These are phyloP conservation scores for Sepioteuthis lessoniana DNA, from an alignment of 2,888 invertebrate species.

Conservation along the genomic window DNA sequence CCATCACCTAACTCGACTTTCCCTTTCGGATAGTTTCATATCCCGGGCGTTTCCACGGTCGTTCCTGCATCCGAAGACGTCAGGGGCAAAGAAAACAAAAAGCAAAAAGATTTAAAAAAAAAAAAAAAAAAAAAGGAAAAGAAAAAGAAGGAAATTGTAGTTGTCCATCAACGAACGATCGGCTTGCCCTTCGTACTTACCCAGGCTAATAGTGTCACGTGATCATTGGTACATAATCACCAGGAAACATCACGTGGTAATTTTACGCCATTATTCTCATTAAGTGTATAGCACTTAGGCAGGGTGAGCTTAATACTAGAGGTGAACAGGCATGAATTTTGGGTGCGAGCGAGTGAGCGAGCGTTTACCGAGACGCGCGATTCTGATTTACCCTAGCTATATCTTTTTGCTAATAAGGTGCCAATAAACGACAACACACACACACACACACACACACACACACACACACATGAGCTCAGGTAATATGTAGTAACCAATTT, in stretches of 20 bases:
- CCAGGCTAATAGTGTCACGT: slow-evolving; percentile 13
- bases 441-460: too few species aligned
- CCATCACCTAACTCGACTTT: too few species aligned
- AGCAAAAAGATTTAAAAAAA: not conserved
- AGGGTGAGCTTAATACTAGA: not conserved
- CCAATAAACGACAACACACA: not conserved
- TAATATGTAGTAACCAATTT: too few species aligned
- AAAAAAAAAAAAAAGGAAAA: not conserved
- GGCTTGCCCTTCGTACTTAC: slow-evolving; percentile 10
- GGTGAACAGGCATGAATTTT: not conserved
- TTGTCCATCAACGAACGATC: slow-evolving; percentile 2
- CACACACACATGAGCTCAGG: too few species aligned
- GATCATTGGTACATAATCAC: slow-evolving; percentile 21
- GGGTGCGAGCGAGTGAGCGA: not conserved
- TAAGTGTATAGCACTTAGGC: not conserved
- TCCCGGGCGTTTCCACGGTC: too few species aligned
- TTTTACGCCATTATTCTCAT: not conserved
- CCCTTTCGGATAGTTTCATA: too few species aligned
- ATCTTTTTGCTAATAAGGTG: slow-evolving; percentile 1
- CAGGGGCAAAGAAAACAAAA: not conserved
- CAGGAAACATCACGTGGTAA: slow-evolving; percentile 10
- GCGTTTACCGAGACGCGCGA: not conserved
- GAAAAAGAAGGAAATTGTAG: not conserved
- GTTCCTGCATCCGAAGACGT: not conserved
- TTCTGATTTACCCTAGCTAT: not conserved